These are phyloP conservation scores for Ranitomeya variabilis DNA, from an alignment of 2,113 vertebrate genomes.

Conservation along the genomic window DNA sequence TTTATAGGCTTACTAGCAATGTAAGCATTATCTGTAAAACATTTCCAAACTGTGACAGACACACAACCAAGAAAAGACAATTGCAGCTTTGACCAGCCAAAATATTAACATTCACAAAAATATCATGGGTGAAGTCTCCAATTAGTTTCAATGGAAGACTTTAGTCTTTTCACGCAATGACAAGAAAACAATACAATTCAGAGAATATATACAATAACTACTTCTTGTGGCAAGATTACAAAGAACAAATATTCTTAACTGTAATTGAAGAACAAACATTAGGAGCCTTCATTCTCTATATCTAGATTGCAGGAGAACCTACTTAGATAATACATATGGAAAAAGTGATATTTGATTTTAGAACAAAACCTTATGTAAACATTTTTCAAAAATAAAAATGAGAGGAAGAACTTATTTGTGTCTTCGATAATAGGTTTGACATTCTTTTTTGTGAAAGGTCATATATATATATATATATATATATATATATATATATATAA, in stretches of 20 bases:
- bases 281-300: neutral
- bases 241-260: constrained; percentile 69
- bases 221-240: constrained; percentile 68
- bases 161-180: constrained; percentile 76
- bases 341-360: neutral
- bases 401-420: neutral
- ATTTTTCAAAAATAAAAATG: neutral
- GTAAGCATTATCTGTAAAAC: constrained; percentile 63
- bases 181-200: constrained; percentile 71
- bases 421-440: neutral
- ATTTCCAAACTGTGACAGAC: constrained; percentile 68
- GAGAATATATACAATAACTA: constrained; percentile 68
- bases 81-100: constrained; percentile 68
- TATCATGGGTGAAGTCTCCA: constrained; percentile 73
- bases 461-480: neutral
- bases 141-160: constrained; percentile 82
- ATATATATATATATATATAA: neutral
- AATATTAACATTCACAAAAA: constrained; percentile 63
- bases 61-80: constrained; percentile 70
- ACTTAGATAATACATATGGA: neutral
- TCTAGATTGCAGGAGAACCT: neutral
- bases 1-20: neutral
- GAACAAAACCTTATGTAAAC: neutral
- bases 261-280: constrained; percentile 53
- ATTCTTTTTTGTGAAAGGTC: neutral